Evolutionary conservation across 2,113 vertebrate species (phyloP).

Genomic region (Taurulus bubalis): DNA sequence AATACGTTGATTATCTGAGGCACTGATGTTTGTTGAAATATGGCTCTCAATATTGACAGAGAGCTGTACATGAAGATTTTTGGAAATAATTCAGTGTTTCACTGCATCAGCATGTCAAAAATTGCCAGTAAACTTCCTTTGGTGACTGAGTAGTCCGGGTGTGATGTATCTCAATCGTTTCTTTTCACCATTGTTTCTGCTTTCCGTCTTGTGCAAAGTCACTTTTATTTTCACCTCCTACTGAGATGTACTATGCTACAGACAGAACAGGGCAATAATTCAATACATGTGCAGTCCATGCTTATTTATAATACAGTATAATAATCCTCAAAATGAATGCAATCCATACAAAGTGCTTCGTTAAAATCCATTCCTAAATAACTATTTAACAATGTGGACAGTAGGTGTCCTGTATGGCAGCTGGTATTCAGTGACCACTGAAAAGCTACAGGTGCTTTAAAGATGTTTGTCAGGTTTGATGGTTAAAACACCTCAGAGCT

Average conservation of each 20-base stretch:
- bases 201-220: constrained; percentile 70
- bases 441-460: constrained; percentile 68
- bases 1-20: constrained; percentile 79
- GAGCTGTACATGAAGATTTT: constrained; percentile 66
- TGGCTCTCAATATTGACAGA: constrained; percentile 61
- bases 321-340: constrained; percentile 71
- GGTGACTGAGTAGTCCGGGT: constrained; percentile 62
- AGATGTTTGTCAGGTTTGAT: constrained; percentile 55
- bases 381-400: constrained; percentile 71
- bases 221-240: constrained; percentile 51
- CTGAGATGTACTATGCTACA: constrained; percentile 70
- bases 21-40: constrained; percentile 79
- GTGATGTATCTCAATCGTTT: constrained; percentile 45
- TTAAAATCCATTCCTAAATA: constrained; percentile 80
- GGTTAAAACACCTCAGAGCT: constrained; percentile 80
- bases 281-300: constrained; percentile 76
- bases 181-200: constrained; percentile 29
- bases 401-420: constrained; percentile 69
- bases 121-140: constrained; percentile 72
- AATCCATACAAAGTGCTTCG: constrained; percentile 83
- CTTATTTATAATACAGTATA: constrained; percentile 76
- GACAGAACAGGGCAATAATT: constrained; percentile 78
- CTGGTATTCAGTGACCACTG: constrained; percentile 67
- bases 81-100: constrained; percentile 59
- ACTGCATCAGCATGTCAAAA: constrained; percentile 82